These are phyloP conservation scores for Orchesella flavescens DNA, from an alignment of 2,888 invertebrate genomes.

Conservation along the genomic window DNA sequence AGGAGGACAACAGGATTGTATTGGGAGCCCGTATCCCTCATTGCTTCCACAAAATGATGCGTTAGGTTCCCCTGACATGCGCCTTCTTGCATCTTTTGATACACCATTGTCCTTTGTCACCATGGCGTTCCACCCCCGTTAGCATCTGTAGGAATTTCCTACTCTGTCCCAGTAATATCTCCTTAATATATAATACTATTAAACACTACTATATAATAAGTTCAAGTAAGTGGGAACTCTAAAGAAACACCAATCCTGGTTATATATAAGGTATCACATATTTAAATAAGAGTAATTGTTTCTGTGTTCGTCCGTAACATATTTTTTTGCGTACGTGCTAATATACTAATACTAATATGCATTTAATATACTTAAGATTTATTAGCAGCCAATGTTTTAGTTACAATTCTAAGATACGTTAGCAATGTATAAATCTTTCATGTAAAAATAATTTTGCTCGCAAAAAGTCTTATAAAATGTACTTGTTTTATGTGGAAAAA, in stretches of 20 bases:
- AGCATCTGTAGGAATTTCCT: slow-evolving; percentile 60
- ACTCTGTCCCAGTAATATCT: slow-evolving; percentile 13
- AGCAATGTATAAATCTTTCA: slow-evolving; percentile 3
- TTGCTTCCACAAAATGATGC: slow-evolving; percentile 69
- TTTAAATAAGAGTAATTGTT: no score
- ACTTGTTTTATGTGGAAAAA: slow-evolving; percentile 44
- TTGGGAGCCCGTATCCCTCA: slow-evolving; percentile 72
- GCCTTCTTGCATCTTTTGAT: slow-evolving; percentile 66
- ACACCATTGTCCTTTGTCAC: slow-evolving; percentile 71
- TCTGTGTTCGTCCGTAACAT: not conserved
- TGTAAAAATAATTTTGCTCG: not conserved
- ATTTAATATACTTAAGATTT: no score
- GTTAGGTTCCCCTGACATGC: slow-evolving; percentile 69
- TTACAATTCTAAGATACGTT: slow-evolving; percentile 2
- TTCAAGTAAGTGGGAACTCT: not conserved
- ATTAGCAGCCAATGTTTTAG: not conserved
- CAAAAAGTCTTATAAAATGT: no score
- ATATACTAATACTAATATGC: no score
- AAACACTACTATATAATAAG: slow-evolving; percentile 15
- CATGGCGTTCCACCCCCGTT: slow-evolving; percentile 48
- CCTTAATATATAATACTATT: no score
- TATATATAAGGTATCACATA: slow-evolving; percentile 4
- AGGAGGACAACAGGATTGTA: slow-evolving; percentile 81
- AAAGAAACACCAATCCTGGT: slow-evolving; percentile 31
- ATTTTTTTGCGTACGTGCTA: no score